Conservation (phyloP, 2,888 invertebrate genomes). For the Cinara cedri region DNA sequence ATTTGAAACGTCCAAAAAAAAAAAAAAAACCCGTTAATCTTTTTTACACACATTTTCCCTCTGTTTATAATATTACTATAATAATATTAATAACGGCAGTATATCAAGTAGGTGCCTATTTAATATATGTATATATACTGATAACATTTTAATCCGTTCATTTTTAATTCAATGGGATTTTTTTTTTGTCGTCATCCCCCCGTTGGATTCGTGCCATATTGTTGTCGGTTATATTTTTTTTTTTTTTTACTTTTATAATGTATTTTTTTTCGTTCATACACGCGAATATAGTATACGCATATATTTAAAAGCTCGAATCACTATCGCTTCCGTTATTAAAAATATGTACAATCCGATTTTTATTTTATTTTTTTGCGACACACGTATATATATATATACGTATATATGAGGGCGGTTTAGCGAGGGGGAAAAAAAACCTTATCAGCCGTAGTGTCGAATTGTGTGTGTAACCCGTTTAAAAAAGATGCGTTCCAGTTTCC, state of each 20-base stretch:
- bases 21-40: conserved; percentile 39
- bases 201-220: conserved; percentile 50
- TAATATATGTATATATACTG: too few species aligned
- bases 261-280: not conserved
- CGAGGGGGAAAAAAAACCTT: conserved; percentile 12
- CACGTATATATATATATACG: too few species aligned
- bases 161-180: conserved; percentile 46
- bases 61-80: not conserved
- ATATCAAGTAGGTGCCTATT: conserved; percentile 46
- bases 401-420: conserved; percentile 34
- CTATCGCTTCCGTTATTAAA: conserved; percentile 56
- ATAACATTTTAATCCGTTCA: conserved; percentile 52
- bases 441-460: conserved; percentile 51
- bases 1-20: conserved; percentile 25
- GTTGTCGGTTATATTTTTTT: conserved; percentile 27
- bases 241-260: not conserved
- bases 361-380: conserved; percentile 3
- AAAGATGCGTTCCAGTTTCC: conserved; percentile 55
- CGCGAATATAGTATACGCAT: not conserved
- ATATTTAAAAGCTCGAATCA: conserved; percentile 45
- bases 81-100: conserved; percentile 38
- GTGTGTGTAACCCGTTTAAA: conserved; percentile 53
- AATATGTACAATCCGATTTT: conserved; percentile 42
- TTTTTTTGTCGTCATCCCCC: not conserved
- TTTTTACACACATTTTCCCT: conserved; percentile 39